Conservation (phyloP, 2,888 invertebrate species). For the Melieria picta region DNA sequence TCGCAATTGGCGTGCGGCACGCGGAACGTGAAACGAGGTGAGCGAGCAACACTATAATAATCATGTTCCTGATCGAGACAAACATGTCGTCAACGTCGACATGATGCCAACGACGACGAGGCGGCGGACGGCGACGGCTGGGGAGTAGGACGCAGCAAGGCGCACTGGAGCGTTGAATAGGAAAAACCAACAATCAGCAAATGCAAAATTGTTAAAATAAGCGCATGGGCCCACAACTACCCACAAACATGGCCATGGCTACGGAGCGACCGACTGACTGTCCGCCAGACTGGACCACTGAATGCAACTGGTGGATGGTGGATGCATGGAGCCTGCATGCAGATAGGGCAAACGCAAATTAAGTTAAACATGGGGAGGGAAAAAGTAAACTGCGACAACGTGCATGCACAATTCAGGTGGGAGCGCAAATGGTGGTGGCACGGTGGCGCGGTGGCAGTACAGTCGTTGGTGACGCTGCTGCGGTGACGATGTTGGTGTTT, state of each 20-base stretch:
- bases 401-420: constrained; percentile 43
- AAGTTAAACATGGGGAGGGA: not conserved
- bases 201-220: constrained; percentile 40
- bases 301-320: constrained; percentile 7
- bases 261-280: not conserved
- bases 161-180: constrained; percentile 48
- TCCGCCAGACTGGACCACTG: constrained; percentile 10
- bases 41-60: constrained; percentile 44
- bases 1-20: constrained; percentile 5
- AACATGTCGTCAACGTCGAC: constrained; percentile 35
- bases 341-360: not conserved
- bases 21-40: constrained; percentile 32
- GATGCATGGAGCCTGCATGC: not conserved
- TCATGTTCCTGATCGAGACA: constrained; percentile 46
- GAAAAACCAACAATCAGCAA: constrained; percentile 52
- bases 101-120: constrained; percentile 18
- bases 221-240: not conserved
- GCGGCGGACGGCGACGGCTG: not conserved
- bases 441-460: constrained; percentile 33
- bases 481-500: constrained; percentile 21
- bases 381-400: constrained; percentile 31
- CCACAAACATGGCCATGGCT: too few species aligned
- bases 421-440: constrained; percentile 31
- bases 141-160: not conserved
- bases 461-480: constrained; percentile 3